Evolutionary conservation across 1,140 invertebrate species (phyloP).

Genomic region (Drosophila azteca): DNA sequence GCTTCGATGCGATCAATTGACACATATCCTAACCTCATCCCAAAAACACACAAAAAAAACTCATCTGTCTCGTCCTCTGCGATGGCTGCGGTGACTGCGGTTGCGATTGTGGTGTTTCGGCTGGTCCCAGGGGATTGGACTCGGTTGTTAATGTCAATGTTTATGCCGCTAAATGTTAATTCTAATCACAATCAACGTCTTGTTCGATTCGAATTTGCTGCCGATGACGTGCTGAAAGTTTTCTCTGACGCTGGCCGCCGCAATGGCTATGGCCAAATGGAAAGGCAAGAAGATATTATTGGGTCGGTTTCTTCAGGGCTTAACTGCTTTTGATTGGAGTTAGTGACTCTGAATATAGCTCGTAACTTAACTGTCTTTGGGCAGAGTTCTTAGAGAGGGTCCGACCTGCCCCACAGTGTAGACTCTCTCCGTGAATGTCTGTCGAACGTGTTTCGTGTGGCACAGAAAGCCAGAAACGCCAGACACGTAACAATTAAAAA

Average conservation of each 20-base stretch:
- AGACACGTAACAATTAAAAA: conserved; percentile 78
- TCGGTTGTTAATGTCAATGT: conserved; percentile 29
- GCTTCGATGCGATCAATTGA: conserved; percentile 52
- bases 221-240: conserved; percentile 11
- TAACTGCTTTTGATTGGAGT: too few species aligned
- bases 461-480: conserved; percentile 24
- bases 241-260: neutral
- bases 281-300: neutral
- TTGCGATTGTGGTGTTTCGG: neutral
- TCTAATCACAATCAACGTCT: conserved; percentile 70
- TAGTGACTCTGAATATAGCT: too few species aligned
- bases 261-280: neutral
- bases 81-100: neutral
- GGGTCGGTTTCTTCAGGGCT: too few species aligned
- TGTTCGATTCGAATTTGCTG: conserved; percentile 31
- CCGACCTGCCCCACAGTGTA: conserved; percentile 1
- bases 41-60: conserved; percentile 26
- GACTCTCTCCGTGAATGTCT: neutral
- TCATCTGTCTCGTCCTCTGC: neutral
- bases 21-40: conserved; percentile 57
- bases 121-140: conserved; percentile 34
- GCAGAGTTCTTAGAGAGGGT: conserved; percentile 1
- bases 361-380: neutral
- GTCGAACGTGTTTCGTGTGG: conserved; percentile 19
- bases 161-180: conserved; percentile 30